Evolutionary conservation across 2,888 invertebrate species (phyloP), one percentile per base, ranked within the genome.

Genomic region (Cerastis leucographa): DNA sequence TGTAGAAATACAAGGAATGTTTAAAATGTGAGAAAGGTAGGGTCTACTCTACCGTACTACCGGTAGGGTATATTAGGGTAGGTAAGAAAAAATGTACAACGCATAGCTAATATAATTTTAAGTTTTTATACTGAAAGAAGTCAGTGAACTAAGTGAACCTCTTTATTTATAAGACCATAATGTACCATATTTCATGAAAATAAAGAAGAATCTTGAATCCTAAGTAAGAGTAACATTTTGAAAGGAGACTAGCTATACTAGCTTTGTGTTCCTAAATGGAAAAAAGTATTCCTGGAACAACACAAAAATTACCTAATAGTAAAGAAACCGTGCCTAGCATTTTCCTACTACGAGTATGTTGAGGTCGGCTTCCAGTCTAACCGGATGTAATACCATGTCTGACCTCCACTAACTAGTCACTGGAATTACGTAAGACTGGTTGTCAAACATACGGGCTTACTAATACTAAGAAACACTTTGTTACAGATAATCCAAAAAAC

Each of bases 401-500:
- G 12, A 22, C 14, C 12, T 35, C 35, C 22, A 35, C 35, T 22
- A n/a, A 3, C 42, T 6, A 3, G 14, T 64, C 42, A 64, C 64
- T 42, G 8, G 8, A 19, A 19, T 7, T 2, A 25, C 56, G 7
- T 22, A 22, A 22, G 51, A 51, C 29, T 59, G 59, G 59, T 17
- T 59, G 0, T 12, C 40, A 22, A 40, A 22, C 12, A 7, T n/a
- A 7, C 8, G 14, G n/a, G 1, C 4, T 11, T 3, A 71, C 35
- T 22, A 29, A 44, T 3, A 29, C 35, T 35, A 11, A 46, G 12
- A 12, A 25, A 17, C 73, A 56, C 29, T 61, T 19, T 61, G 6
- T 76, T 79, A 29, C 71, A 87, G 87, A 67, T 71, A 80, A 77
- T 68, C 62, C 46, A 72, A 66, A 42, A 66, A 75, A 46, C n/a